A percentile compares a stretch with the other conserved stretches of the same genome.
Evolutionary conservation across 2,888 invertebrate genomes (phyloP).

Genomic region (Protula sp.): DNA sequence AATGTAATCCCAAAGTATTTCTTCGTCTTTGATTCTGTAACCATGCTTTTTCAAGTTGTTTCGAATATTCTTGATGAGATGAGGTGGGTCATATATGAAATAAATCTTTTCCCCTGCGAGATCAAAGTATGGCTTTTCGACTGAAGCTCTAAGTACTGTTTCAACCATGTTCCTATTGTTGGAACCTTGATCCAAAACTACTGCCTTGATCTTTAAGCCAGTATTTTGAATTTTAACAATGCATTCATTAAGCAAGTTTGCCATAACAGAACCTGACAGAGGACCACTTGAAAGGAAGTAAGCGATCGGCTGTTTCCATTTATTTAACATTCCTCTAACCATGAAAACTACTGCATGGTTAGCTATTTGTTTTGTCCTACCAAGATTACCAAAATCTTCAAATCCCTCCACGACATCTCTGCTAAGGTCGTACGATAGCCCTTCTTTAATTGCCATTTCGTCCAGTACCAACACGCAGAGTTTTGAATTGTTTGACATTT

Average conservation of each 20-base stretch:
- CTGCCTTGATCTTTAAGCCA: too few species aligned
- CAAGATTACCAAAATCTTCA: too few species aligned
- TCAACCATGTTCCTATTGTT: neutral
- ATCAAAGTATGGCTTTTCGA: slow-evolving; percentile 4
- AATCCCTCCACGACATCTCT: too few species aligned
- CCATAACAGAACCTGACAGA: too few species aligned
- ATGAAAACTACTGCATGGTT: too few species aligned
- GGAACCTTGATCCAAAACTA: too few species aligned
- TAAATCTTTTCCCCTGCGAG: slow-evolving; percentile 2
- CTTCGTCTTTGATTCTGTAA: neutral
- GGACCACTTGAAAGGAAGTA: slow-evolving; percentile 9
- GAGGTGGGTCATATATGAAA: slow-evolving; percentile 12
- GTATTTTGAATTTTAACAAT: neutral
- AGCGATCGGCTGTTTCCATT: slow-evolving; percentile 7
- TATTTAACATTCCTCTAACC: neutral
- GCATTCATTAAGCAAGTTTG: slow-evolving; percentile 1
- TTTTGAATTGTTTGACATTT: too few species aligned
- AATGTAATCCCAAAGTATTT: too few species aligned
- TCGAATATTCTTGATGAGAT: slow-evolving; percentile 9
- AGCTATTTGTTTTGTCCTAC: slow-evolving; percentile 1
- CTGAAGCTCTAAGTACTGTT: slow-evolving; percentile 5
- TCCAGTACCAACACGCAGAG: too few species aligned
- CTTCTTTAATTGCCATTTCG: too few species aligned
- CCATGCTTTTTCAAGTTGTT: slow-evolving; percentile 9
- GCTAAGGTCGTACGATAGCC: too few species aligned